These are phyloP conservation scores for Crax fasciolata DNA, from an alignment of 2,797 vertebrate genomes.

Conservation along the genomic window DNA sequence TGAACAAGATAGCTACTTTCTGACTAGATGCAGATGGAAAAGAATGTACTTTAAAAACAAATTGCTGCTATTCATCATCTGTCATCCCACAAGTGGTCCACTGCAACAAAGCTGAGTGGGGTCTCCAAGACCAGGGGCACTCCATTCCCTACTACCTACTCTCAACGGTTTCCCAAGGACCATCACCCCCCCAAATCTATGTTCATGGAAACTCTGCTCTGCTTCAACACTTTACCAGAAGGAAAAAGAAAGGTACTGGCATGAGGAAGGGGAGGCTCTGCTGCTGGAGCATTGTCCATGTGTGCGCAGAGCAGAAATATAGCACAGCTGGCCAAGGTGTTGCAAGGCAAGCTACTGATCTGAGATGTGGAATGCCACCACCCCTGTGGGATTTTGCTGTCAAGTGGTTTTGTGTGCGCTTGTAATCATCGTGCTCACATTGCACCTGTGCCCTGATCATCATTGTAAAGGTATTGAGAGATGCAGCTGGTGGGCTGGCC, in stretches of 20 bases:
- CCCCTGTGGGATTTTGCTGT: neutral
- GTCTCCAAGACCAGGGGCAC: neutral
- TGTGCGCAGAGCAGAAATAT: neutral
- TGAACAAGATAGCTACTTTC: slow-evolving; percentile 17
- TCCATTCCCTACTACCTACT: neutral
- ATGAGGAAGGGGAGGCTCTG: neutral
- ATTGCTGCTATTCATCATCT: slow-evolving; percentile 37
- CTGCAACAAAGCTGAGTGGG: neutral
- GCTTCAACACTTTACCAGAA: neutral
- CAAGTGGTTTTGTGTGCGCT: accelerated
- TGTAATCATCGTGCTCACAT: neutral
- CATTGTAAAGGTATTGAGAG: neutral
- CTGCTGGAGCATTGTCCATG: neutral
- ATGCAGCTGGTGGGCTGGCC: accelerated
- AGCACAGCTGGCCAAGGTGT: neutral
- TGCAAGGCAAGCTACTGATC: neutral
- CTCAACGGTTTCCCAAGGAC: neutral
- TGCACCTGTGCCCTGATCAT: neutral
- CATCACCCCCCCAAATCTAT: neutral
- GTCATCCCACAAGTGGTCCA: neutral
- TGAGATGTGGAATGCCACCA: accelerated
- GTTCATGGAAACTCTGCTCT: neutral
- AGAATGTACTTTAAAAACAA: neutral
- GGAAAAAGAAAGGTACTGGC: neutral
- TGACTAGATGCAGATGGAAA: neutral